Evolutionary conservation across 1,140 invertebrate species (phyloP).

Genomic region (Ceratitis capitata): DNA sequence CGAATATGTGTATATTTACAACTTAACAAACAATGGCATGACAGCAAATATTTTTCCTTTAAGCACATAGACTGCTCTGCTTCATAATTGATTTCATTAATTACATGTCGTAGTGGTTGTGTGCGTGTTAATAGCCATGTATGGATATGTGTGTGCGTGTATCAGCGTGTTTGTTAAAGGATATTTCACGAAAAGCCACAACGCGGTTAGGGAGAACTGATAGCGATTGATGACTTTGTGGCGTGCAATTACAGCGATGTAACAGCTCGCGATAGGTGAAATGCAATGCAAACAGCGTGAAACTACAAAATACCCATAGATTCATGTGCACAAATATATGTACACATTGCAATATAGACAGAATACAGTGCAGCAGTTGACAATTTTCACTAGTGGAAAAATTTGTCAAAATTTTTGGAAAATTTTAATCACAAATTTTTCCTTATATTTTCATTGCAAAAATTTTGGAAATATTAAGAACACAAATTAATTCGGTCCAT

Average conservation of each 20-base stretch:
- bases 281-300: not conserved
- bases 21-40: not conserved
- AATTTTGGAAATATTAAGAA: no score
- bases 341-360: not conserved
- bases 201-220: not conserved
- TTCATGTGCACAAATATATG: not conserved
- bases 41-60: not conserved
- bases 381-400: not conserved
- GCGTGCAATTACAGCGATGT: not conserved
- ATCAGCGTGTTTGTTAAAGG: not conserved
- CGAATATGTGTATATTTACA: not conserved
- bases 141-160: not conserved
- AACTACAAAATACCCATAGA: no score
- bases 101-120: not conserved
- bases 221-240: slow-evolving; percentile 8
- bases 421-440: no score
- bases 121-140: not conserved
- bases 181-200: not conserved
- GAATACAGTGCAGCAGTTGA: not conserved
- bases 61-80: not conserved
- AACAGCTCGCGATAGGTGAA: not conserved
- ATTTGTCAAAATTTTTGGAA: no score
- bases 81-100: slow-evolving; percentile 30
- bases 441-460: no score
- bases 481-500: no score